Evolutionary conservation across 2,113 vertebrate genomes (phyloP).

Genomic region (Callipepla californica): DNA sequence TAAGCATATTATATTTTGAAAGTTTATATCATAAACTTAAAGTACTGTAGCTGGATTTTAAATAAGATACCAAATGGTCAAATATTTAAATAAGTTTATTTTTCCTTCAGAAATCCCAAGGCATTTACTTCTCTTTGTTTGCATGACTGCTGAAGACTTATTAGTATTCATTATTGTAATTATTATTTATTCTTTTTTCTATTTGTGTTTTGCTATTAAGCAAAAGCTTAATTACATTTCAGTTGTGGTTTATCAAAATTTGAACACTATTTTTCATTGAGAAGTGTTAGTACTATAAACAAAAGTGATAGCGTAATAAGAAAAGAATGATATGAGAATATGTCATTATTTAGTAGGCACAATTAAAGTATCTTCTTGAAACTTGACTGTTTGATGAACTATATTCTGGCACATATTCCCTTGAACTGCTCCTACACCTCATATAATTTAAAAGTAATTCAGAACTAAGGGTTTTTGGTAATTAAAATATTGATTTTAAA

Average conservation of each 20-base stretch:
- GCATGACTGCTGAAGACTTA: background rate
- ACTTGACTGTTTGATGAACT: background rate
- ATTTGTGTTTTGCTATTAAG: background rate
- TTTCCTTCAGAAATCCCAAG: constrained; percentile 54
- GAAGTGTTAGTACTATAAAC: constrained; percentile 43
- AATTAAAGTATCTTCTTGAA: background rate
- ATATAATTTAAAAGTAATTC: background rate
- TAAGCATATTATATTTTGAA: background rate
- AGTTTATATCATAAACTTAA: background rate
- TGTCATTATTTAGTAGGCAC: background rate
- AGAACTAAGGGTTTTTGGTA: background rate
- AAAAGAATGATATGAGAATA: background rate
- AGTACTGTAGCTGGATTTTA: constrained; percentile 11
- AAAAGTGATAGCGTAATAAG: constrained; percentile 36
- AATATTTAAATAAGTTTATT: constrained; percentile 12
- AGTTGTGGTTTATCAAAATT: constrained; percentile 56
- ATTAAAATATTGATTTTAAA: background rate
- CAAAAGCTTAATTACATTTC: constrained; percentile 66
- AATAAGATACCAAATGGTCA: constrained; percentile 17
- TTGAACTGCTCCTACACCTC: background rate
- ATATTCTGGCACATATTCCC: background rate
- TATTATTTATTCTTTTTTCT: background rate
- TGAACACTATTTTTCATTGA: constrained; percentile 35
- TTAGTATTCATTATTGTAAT: background rate
- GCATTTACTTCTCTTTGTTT: constrained; percentile 26